phyloP scores from a whole-genome alignment of 2,113 vertebrate genomes.

The Miniopterus natalensis region DNA sequence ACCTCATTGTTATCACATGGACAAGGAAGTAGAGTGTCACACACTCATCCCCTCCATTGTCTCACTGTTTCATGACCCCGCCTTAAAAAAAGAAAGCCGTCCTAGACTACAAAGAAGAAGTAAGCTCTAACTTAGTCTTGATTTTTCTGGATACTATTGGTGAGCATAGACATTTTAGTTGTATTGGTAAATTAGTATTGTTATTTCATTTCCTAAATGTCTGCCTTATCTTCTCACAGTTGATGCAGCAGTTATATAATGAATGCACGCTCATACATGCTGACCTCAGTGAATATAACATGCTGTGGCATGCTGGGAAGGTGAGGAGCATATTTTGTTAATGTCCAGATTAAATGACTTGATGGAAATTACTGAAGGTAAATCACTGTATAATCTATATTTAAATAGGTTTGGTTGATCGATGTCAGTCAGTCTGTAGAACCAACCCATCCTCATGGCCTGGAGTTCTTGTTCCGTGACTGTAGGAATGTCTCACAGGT shows the following conservation, averaged over 20 bases:
- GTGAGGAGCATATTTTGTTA: conserved; percentile 80
- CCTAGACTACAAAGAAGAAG: neutral
- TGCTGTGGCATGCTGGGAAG: conserved; percentile 96
- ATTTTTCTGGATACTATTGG: neutral
- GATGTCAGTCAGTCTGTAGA: conserved; percentile 99
- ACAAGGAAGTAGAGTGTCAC: neutral
- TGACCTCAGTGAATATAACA: conserved; percentile 98
- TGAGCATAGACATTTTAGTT: neutral
- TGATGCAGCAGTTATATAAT: conserved; percentile 96
- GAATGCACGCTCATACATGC: conserved; percentile 97
- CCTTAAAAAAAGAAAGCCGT: neutral
- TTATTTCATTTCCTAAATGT: neutral
- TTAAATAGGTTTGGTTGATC: conserved; percentile 95
- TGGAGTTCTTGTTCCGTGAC: conserved; percentile 98
- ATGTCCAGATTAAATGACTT: neutral
- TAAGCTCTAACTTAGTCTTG: neutral
- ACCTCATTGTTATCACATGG: neutral
- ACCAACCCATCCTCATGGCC: conserved; percentile 96
- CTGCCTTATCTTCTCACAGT: conserved; percentile 83
- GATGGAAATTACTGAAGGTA: neutral
- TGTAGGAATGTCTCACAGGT: conserved; percentile 97
- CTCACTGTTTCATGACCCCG: neutral
- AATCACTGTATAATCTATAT: neutral
- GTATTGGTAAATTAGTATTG: neutral
- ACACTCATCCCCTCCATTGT: neutral